These are phyloP conservation scores for Nephrotoma guestfalica DNA, from an alignment of 2,888 invertebrate genomes.

Conservation along the genomic window DNA sequence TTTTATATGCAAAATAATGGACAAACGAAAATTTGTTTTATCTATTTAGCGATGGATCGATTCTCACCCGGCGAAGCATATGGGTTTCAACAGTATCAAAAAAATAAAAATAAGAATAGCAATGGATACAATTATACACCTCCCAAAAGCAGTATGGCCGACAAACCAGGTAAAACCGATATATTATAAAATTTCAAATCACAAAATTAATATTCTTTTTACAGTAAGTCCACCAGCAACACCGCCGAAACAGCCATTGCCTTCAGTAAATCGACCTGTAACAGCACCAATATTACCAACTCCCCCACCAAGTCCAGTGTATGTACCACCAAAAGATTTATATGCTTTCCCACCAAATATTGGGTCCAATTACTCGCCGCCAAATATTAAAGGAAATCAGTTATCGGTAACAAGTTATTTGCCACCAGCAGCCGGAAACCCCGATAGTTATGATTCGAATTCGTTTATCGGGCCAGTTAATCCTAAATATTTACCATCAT, in stretches of 20 bases:
- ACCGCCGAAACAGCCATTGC: background rate
- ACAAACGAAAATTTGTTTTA: too few relatives aligned
- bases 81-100: constrained; percentile 18
- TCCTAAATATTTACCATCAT: constrained; percentile 16
- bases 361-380: background rate
- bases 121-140: constrained; percentile 16
- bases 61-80: constrained; percentile 28
- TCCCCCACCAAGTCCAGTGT: background rate
- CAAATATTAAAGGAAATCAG: background rate
- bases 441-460: constrained; percentile 11
- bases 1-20: too few relatives aligned
- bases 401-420: constrained; percentile 10
- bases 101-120: constrained; percentile 12
- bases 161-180: background rate
- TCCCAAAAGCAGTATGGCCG: background rate
- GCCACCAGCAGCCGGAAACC: constrained; percentile 25
- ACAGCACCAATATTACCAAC: background rate
- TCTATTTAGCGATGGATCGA: constrained; percentile 20
- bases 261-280: background rate
- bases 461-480: constrained; percentile 18
- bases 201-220: background rate
- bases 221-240: background rate
- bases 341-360: background rate
- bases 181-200: background rate
- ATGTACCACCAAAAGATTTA: background rate